Percentiles rank a stretch among this genome's conserved stretches.
phyloP scores from a whole-genome alignment of 2,888 invertebrate genomes.

The Rhogogaster chlorosoma region DNA sequence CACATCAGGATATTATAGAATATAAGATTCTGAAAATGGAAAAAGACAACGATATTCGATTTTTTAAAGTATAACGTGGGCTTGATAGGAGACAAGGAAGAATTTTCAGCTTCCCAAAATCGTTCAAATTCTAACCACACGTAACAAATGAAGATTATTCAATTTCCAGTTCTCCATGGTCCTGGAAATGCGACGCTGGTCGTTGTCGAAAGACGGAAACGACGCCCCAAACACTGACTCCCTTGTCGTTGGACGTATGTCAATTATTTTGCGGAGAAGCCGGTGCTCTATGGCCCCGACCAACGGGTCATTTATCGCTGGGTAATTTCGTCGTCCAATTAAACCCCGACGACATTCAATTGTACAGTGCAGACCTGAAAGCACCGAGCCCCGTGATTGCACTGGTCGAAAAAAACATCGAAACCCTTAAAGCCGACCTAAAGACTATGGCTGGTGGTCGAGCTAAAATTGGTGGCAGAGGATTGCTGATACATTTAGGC shows the following conservation, averaged over 20 bases:
- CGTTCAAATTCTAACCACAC: too few species aligned
- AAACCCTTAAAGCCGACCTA: conserved; percentile 60
- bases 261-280: conserved; percentile 83
- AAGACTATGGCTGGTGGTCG: conserved; percentile 39
- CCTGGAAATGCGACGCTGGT: conserved; percentile 72
- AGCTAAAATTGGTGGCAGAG: conserved; percentile 58
- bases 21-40: not conserved
- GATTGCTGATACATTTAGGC: conserved; percentile 62
- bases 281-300: conserved; percentile 84
- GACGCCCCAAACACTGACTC: conserved; percentile 61
- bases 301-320: conserved; percentile 81
- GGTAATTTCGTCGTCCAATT: conserved; percentile 80
- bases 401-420: conserved; percentile 64
- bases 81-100: too few species aligned
- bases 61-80: too few species aligned
- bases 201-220: conserved; percentile 69
- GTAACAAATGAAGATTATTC: not conserved
- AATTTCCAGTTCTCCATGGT: conserved; percentile 70
- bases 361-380: conserved; percentile 74
- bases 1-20: not conserved
- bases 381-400: conserved; percentile 20
- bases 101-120: too few species aligned
- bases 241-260: conserved; percentile 80
- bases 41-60: not conserved
- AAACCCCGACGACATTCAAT: conserved; percentile 79